Percentiles rank a stretch among this genome's conserved stretches.
phyloP scores from a whole-genome alignment of 1,140 invertebrate genomes.

The Ceratina calcarata region DNA sequence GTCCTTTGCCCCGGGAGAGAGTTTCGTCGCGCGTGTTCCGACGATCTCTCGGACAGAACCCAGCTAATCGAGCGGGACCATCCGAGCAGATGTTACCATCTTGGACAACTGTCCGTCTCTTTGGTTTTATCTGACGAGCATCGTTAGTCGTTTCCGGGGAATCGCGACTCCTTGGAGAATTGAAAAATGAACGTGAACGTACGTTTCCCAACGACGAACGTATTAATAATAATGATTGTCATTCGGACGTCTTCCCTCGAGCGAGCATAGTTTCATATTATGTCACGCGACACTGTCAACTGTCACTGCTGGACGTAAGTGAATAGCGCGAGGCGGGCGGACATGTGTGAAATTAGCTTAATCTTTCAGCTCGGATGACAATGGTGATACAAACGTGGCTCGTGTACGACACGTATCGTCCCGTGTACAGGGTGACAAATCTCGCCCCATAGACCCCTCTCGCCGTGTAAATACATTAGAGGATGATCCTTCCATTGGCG shows the following conservation, averaged over 20 bases:
- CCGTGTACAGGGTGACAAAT: slow-evolving; percentile 75
- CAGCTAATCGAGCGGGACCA: slow-evolving; percentile 66
- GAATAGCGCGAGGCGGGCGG: slow-evolving; percentile 70
- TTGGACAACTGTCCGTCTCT: slow-evolving; percentile 48
- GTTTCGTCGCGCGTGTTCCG: slow-evolving; percentile 31
- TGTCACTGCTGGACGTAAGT: slow-evolving; percentile 24
- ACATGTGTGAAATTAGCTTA: slow-evolving; percentile 82
- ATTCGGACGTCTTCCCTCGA: slow-evolving; percentile 37
- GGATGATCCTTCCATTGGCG: slow-evolving; percentile 79
- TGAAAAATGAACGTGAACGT: neutral
- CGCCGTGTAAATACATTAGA: slow-evolving; percentile 80
- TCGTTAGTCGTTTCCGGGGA: slow-evolving; percentile 59
- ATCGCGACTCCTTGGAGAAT: neutral
- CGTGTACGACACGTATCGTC: slow-evolving; percentile 75
- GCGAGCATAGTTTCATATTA: slow-evolving; percentile 61
- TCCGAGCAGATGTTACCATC: slow-evolving; percentile 69
- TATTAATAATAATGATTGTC: slow-evolving; percentile 53
- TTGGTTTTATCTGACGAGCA: slow-evolving; percentile 52
- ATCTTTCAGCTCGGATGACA: slow-evolving; percentile 81
- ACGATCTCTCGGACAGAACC: slow-evolving; percentile 25
- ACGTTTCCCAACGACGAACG: neutral
- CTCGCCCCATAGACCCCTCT: slow-evolving; percentile 72
- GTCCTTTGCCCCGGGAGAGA: slow-evolving; percentile 36
- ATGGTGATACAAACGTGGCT: slow-evolving; percentile 77
- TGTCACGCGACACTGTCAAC: slow-evolving; percentile 67